Base-by-base conservation (phyloP, 2,888 invertebrate species). In the Cataglyphis cursor region DNA sequence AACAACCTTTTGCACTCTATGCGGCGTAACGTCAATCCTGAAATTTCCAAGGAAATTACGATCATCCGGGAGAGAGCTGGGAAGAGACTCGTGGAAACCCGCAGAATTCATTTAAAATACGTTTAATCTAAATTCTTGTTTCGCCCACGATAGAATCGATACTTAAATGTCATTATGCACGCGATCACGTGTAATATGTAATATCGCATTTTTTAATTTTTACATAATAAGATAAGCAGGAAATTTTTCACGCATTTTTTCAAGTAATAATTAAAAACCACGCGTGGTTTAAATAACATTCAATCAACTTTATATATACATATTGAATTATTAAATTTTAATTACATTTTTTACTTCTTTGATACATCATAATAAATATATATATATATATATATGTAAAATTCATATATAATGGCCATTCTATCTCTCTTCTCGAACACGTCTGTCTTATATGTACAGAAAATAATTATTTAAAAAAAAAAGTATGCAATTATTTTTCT, bases 71-170 rank as follows among this genome's bases (percentile, higher is more conserved):
- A 24, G 57, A 31, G 35, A 44, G 24, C 1, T 24, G 24, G n/a
- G 38, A 21, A 15, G n/a, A 44, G 2, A 10, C 6, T 24, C 18
- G 41, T 51, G 12, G 8, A 48, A 8, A 31, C 8, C 18, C 24
- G 65, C 0, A 15, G 48, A 81, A 64, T 61, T 74, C 12, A 41
- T 81, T 83, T 72, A 48, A 65, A 72, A 83, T 57, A 2, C 21
- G 24, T 12, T 65, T 57, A 64, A 80, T 80, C 48, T 64, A 62
- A 70, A 72, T 81, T 72, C 48, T 18, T 41, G 66, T 9, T 15
- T 18, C 6, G 18, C 57, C 12, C 4, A 41, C 72, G 15, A 59
- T 18, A 21, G 21, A 4, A 70, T 78, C 78, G 78, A 70, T 78
- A 70, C 41, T 31, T 12, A n/a, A 2, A 9, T 21, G 15, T n/a